A percentile compares a stretch with the other conserved stretches of the same genome.
Conservation (phyloP, 2,797 vertebrate species). For the Lepilemur septentrionalis region DNA sequence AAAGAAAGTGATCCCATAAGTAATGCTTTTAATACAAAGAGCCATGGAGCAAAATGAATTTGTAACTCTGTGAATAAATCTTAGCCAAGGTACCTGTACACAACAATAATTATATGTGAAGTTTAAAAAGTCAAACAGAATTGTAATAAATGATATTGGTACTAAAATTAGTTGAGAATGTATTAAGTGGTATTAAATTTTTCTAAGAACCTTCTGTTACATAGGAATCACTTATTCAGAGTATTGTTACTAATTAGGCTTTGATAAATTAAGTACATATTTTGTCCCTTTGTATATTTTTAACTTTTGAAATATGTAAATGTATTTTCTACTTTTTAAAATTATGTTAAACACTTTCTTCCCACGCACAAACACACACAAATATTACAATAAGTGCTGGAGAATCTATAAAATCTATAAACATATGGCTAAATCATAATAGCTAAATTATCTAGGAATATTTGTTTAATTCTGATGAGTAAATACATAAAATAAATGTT, state of each 20-base stretch:
- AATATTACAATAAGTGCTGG: background rate
- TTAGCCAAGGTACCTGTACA: background rate
- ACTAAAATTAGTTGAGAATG: background rate
- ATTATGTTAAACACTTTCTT: background rate
- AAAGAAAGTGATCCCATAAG: background rate
- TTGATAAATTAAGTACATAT: background rate
- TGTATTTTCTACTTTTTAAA: background rate
- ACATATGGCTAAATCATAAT: background rate
- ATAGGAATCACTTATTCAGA: background rate
- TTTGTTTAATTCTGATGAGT: background rate
- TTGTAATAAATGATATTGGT: background rate
- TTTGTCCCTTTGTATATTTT: background rate
- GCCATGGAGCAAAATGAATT: background rate
- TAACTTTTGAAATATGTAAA: background rate
- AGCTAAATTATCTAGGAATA: background rate
- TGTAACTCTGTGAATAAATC: background rate
- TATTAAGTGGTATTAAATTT: background rate
- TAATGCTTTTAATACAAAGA: background rate
- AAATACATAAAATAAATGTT: conserved; percentile 1
- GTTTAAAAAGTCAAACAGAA: background rate
- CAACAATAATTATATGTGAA: background rate
- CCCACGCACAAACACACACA: background rate
- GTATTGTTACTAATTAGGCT: background rate
- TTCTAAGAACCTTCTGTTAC: background rate
- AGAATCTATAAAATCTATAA: background rate